phyloP scores from a whole-genome alignment of 1,140 invertebrate species.

The Potamilus streckersoni region DNA sequence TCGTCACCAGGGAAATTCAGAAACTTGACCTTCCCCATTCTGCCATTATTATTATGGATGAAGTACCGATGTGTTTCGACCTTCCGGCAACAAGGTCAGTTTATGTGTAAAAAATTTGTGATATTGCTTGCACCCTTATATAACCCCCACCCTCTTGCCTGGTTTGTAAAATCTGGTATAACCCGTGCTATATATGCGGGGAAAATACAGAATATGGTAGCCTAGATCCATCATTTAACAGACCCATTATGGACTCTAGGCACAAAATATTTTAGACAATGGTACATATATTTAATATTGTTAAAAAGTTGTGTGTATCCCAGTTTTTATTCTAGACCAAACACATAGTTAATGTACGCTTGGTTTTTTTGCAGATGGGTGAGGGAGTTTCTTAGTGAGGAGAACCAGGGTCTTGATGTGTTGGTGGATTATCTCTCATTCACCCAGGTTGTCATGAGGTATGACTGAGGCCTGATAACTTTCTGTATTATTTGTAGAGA shows the following conservation, averaged over 20 bases:
- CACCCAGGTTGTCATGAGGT: slow-evolving; percentile 66
- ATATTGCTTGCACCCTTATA: too few species aligned
- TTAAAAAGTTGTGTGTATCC: background rate
- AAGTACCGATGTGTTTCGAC: too few species aligned
- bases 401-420: slow-evolving; percentile 95
- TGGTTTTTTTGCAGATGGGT: slow-evolving; percentile 85
- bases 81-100: too few species aligned
- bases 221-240: background rate
- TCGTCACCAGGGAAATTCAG: too few species aligned
- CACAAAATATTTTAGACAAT: background rate
- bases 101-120: too few species aligned
- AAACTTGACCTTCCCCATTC: too few species aligned
- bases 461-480: slow-evolving; percentile 4
- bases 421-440: slow-evolving; percentile 95
- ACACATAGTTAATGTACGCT: background rate
- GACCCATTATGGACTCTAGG: slow-evolving; percentile 1
- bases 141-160: too few species aligned
- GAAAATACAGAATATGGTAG: background rate
- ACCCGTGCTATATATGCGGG: too few species aligned
- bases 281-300: background rate
- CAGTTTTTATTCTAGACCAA: background rate
- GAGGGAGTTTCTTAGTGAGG: slow-evolving; percentile 95
- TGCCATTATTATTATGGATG: too few species aligned
- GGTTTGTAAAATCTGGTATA: too few species aligned
- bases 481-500: background rate